Conservation (phyloP, 2,113 vertebrate species). For the Crotalus tigris region DNA sequence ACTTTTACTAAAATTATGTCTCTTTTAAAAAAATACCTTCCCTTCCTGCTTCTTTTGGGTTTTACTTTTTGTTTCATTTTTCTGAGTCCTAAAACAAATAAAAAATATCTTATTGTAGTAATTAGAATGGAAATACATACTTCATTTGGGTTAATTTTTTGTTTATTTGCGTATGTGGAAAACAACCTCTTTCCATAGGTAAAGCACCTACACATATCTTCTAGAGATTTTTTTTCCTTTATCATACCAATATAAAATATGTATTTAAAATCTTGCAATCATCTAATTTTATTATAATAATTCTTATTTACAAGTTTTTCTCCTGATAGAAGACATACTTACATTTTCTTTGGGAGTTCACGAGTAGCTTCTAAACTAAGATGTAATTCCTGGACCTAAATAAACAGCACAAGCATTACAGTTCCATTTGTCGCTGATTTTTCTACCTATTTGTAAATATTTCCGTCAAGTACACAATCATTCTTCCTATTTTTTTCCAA, state of each 20-base stretch:
- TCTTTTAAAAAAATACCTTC: slow-evolving; percentile 56
- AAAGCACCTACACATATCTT: not conserved
- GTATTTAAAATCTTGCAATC: not conserved
- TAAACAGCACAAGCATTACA: not conserved
- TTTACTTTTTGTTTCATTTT: slow-evolving; percentile 37
- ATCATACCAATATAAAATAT: not conserved
- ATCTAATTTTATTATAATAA: not conserved
- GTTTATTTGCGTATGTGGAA: not conserved
- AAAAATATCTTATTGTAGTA: slow-evolving; percentile 36
- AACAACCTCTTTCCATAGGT: not conserved
- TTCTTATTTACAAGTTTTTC: not conserved
- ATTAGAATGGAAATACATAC: not conserved
- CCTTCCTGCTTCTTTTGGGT: slow-evolving; percentile 48
- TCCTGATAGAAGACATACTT: slow-evolving; percentile 13
- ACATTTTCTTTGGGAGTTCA: slow-evolving; percentile 41
- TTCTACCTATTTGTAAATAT: not conserved
- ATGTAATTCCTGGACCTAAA: slow-evolving; percentile 45
- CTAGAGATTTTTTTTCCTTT: not conserved
- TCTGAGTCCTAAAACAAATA: slow-evolving; percentile 54
- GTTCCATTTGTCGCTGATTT: not conserved
- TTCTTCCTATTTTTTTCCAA: not conserved
- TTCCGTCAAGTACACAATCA: not conserved
- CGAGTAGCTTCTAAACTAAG: slow-evolving; percentile 6
- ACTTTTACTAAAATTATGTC: not conserved
- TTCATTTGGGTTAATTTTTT: not conserved